Evolutionary conservation across 2,888 invertebrate species (phyloP), one percentile per base, ranked within the genome.

Genomic region (Adineta ricciae): DNA sequence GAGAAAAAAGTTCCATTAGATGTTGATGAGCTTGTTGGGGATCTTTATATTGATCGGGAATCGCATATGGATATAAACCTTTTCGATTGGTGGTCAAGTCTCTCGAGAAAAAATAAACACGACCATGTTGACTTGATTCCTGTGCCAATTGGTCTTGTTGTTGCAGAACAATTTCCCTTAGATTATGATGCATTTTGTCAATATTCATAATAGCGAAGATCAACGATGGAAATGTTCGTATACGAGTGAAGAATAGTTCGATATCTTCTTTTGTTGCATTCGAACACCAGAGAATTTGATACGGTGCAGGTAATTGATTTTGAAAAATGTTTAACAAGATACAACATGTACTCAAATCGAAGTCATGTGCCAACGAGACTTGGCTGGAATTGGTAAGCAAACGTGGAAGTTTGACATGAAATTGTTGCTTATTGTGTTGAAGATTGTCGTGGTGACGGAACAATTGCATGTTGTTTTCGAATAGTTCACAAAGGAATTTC

Each of bases 231-330:
- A 78, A 78, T 78, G 41, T 41, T 41, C 41, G 78, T 24, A 78
- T 78, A 78, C 78, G 78, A 21, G 5, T 46, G 46, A 78, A 78
- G 14, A 38, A 78, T 41, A 78, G 41, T 24, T 41, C 0, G 24
- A 78, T 21, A 78, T 78, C 41, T 0, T 78, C 78, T 38, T 78
- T 41, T 21, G 41, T n/a, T 78, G 78, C 11, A 38, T 38, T 38
- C 5, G 24, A 41, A 41, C 78, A 78, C 78, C 41, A 78, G 41
- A 78, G 78, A 41, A 78, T 78, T 78, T 78, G 78, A 78, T 41
- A 78, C 2, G 78, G 24, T 19, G 78, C 0, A 41, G 78, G 78
- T 78, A 78, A 78, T n/a, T 9, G 78, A 78, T 38, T 19, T 41
- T 36, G 1, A 41, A 78, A 24, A 7, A 78, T 78, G 41, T 78